Conservation (phyloP, 2,113 vertebrate genomes). For the Varanus komodoensis region DNA sequence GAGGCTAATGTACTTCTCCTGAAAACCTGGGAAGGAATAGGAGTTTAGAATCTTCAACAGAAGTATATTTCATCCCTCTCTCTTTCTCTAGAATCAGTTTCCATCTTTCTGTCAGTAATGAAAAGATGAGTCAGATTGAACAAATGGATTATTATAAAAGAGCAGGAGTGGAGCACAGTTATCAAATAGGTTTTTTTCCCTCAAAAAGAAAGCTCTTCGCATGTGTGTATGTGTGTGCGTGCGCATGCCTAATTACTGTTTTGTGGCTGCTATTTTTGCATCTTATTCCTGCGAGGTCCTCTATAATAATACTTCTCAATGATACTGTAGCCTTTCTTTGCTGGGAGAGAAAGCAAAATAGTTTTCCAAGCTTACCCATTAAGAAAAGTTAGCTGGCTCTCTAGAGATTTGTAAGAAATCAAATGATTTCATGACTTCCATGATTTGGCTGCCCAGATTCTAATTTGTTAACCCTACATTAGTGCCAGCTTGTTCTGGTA, state of each 20-base stretch:
- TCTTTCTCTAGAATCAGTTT: not conserved
- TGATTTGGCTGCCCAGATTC: too few relatives aligned
- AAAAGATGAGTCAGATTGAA: not conserved
- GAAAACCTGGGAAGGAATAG: constrained; percentile 20
- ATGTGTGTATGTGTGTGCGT: too few relatives aligned
- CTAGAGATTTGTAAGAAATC: too few relatives aligned
- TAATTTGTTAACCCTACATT: too few relatives aligned
- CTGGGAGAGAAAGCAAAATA: too few relatives aligned
- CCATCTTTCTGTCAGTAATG: not conserved
- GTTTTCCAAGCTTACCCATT: too few relatives aligned
- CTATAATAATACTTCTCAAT: too few relatives aligned
- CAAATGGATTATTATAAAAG: not conserved
- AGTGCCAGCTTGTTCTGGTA: too few relatives aligned
- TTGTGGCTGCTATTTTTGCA: constrained; percentile 52
- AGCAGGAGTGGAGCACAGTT: not conserved
- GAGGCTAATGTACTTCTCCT: not conserved
- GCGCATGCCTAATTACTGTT: constrained; percentile 12
- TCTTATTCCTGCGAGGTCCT: not conserved
- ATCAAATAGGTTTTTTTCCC: constrained; percentile 38
- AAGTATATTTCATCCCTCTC: constrained; percentile 41
- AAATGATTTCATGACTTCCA: too few relatives aligned
- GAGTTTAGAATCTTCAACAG: constrained; percentile 26
- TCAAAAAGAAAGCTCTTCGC: constrained; percentile 16
- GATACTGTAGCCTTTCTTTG: too few relatives aligned
- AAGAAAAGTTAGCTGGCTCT: too few relatives aligned